Evolutionary conservation across 2,797 vertebrate genomes (phyloP), one percentile per base, ranked within the genome.

Genomic region (Acridotheres tristis): DNA sequence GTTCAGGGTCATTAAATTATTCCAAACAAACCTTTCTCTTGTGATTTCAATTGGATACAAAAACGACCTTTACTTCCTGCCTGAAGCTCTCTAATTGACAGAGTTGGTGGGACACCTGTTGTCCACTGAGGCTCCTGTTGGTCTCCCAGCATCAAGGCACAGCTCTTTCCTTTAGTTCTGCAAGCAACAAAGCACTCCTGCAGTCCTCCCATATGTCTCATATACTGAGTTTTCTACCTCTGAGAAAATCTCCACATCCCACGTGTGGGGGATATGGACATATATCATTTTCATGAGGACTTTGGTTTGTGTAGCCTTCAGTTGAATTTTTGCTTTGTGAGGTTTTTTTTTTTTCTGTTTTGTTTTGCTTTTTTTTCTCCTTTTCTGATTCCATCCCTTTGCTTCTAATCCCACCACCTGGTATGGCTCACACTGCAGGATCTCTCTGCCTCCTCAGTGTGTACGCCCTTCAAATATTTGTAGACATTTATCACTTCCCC

Each of bases 351-450:
- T 22, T 67, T 40, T 11, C 15, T 40, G 40, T 40, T 5, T 23
- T 48, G 45, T 47, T 9, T 5, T 40, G 42, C 7, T 42, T 23
- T 23, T 55, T 68, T 34, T 55, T 68, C n/a, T 11, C 13, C 11
- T 91, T 92, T 87, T 89, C 85, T 75, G 71, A 73, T 89, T 96
- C 54, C 16, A 77, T 87, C 36, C 50, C 36, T 89, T 89, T 81
- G 34, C 88, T 93, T 63, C 75, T 97, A 96, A 96, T 97, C 94
- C 89, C 67, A 74, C 92, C 94, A 92, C 94, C 96, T 96, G 92
- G 71, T 95, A 80, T 66, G 89, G 85, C 92, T 95, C 91, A 90
- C 84, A 61, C 94, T 85, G 85, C 78, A 75, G 69, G 91, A 83
- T 82, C 74, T 83, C 84, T 58, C 69, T 93, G 51, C 91, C 45